phyloP scores from a whole-genome alignment of 1,140 invertebrate species.

The Pemphigus obesinymphae region DNA sequence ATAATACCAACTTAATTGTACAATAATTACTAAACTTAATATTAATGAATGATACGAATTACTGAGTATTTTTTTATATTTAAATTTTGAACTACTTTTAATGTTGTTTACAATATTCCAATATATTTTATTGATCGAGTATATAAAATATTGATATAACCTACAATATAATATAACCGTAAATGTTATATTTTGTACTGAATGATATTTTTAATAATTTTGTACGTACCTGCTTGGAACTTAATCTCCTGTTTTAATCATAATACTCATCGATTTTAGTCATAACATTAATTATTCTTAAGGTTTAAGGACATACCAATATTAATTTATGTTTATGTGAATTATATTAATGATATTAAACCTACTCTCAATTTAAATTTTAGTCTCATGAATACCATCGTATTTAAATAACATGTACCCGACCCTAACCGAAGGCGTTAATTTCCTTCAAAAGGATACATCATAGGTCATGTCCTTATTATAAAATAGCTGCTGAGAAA shows the following conservation, averaged over 20 bases:
- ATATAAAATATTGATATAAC: too few species aligned
- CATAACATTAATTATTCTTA: conserved; percentile 7
- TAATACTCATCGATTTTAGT: neutral
- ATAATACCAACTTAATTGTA: too few species aligned
- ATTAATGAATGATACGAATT: too few species aligned
- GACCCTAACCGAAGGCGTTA: neutral
- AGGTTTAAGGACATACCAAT: neutral
- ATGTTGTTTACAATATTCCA: too few species aligned
- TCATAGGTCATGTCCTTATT: neutral
- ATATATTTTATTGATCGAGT: too few species aligned
- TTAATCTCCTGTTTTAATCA: neutral
- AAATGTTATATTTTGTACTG: neutral
- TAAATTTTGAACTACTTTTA: too few species aligned
- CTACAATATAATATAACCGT: too few species aligned
- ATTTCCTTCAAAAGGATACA: neutral
- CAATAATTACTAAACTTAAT: too few species aligned
- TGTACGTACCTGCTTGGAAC: too few species aligned
- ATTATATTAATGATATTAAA: neutral
- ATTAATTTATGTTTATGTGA: neutral
- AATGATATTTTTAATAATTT: neutral
- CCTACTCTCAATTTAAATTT: neutral
- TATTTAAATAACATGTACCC: neutral
- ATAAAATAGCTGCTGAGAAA: neutral
- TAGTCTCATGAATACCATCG: neutral
- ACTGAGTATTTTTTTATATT: too few species aligned